Percentiles rank a stretch among this genome's conserved stretches.
Evolutionary conservation across 2,888 invertebrate species (phyloP).

Genomic region (Nomada hirtipes): DNA sequence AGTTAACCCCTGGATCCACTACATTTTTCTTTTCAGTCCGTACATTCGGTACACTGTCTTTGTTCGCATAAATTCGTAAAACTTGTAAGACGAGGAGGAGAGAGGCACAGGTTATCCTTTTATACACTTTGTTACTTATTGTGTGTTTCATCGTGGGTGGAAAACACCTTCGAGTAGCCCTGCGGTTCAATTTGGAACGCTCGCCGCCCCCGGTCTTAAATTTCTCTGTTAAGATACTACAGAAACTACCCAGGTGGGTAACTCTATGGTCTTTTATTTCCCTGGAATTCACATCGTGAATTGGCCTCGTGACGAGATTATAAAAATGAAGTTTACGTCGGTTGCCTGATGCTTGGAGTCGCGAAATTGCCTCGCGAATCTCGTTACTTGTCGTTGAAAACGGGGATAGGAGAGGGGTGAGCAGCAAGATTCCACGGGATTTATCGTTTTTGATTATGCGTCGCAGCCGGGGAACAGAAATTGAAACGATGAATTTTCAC

Average conservation of each 20-base stretch:
- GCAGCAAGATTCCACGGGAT: slow-evolving; percentile 38
- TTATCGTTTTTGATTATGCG: slow-evolving; percentile 66
- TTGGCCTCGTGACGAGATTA: slow-evolving; percentile 10
- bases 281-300: slow-evolving; percentile 5
- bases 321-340: slow-evolving; percentile 37
- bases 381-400: slow-evolving; percentile 13
- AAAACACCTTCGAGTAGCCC: no score
- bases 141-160: no score
- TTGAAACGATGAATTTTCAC: slow-evolving; percentile 55
- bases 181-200: no score
- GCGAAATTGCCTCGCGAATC: slow-evolving; percentile 14
- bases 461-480: slow-evolving; percentile 18
- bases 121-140: no score
- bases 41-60: no score
- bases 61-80: no score
- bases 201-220: no score
- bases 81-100: no score
- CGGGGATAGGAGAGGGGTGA: neutral
- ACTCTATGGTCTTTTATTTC: slow-evolving; percentile 18
- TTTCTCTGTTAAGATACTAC: no score
- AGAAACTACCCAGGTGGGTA: neutral
- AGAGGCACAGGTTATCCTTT: no score
- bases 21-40: no score
- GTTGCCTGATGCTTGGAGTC: neutral
- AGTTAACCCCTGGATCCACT: no score